Evolutionary conservation across 2,113 vertebrate genomes (phyloP), one percentile per base, ranked within the genome.

Genomic region (Seriola dumerili): DNA sequence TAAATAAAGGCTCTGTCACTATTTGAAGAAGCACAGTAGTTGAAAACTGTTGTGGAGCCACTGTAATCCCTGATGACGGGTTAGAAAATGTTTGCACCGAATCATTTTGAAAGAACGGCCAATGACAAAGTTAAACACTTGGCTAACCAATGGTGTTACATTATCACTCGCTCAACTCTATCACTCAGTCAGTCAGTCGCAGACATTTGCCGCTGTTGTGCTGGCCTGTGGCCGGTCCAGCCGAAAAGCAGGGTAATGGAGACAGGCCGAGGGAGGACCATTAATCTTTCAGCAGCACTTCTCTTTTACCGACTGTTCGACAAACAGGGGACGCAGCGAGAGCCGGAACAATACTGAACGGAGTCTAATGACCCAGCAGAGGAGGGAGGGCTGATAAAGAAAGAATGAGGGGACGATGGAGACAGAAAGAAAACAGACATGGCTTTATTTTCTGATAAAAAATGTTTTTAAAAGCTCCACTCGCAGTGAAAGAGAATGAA

Each of bases 261-360:
- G 44, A 61, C 58, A 34, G 59, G 57, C 73, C 29, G 38, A 58
- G 19, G 14, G 38, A 71, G 57, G 63, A 54, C 3, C 21, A 90
- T 88, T 85, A 89, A 85, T 85, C 76, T 86, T 92, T 90, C 86
- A 90, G 72, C 62, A 85, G 67, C 69, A 19, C 69, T 29, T 90
- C 74, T 85, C 82, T 57, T 74, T 85, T 40, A 73, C 61, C 25
- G 52, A 23, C 55, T 50, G 80, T 0, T 34, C 74, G 4, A 16
- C 62, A 72, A 81, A 66, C 40, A 14, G 57, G 10, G 36, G 58
- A 50, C 48, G 36, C 34, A 38, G 50, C 12, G 44, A 55, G 58
- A 76, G 67, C 25, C 42, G 68, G 1, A 80, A 85, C 67, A 72
- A 87, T 34, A n/a, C 48, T 69, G 61, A 78, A 74, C 25, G 46